Percentiles rank a stretch among this genome's conserved stretches.
These are phyloP conservation scores for Pogonomyrmex californicus DNA, from an alignment of 1,140 invertebrate species.

Conservation along the genomic window DNA sequence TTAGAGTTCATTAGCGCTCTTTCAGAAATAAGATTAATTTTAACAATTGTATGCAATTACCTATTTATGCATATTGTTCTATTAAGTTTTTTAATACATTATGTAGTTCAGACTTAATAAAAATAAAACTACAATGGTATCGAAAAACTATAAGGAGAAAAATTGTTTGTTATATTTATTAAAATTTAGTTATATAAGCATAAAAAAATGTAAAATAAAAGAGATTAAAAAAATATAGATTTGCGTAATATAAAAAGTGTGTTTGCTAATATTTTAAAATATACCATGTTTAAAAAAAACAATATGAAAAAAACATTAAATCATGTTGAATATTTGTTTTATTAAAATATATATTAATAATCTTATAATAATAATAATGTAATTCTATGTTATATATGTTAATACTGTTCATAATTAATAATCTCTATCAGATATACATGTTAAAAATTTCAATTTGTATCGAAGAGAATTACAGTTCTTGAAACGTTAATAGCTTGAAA, in stretches of 20 bases:
- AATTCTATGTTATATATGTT: neutral
- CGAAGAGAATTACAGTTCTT: conserved; percentile 8
- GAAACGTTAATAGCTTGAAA: neutral
- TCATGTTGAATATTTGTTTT: neutral
- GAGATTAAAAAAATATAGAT: neutral
- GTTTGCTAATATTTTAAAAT: neutral
- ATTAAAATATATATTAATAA: neutral
- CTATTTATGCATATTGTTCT: neutral
- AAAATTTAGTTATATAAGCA: neutral
- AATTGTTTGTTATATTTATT: neutral
- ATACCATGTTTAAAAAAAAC: neutral
- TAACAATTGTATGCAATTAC: neutral
- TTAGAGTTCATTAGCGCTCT: neutral
- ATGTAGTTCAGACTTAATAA: neutral
- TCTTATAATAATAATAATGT: neutral
- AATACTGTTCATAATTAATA: neutral
- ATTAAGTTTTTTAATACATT: neutral
- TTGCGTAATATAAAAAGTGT: neutral
- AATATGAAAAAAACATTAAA: neutral
- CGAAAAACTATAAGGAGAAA: neutral
- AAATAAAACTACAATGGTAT: neutral
- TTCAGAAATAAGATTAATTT: neutral
- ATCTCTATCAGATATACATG: neutral
- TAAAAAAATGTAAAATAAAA: neutral
- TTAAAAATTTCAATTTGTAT: neutral